Percentiles rank a stretch among this genome's conserved stretches.
Evolutionary conservation across 2,113 vertebrate species (phyloP).

Genomic region (Triplophysa rosa): DNA sequence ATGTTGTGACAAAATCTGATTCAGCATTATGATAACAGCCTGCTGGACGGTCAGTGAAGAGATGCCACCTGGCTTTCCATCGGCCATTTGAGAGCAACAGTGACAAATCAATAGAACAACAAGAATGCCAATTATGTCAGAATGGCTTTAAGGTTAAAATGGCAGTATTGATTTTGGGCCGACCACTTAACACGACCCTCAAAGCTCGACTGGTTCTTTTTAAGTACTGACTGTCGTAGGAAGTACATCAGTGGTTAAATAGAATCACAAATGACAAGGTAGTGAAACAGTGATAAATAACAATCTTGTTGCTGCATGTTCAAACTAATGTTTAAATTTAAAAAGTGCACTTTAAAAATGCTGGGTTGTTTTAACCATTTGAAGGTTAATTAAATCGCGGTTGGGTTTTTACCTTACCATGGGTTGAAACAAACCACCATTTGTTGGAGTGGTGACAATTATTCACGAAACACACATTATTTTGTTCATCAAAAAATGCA

Average conservation of each 20-base stretch:
- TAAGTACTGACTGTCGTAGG: constrained; percentile 37
- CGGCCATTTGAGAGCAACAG: constrained; percentile 49
- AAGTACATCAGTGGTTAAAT: constrained; percentile 18
- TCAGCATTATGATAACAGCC: constrained; percentile 6
- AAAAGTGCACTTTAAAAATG: no score
- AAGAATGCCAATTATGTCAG: constrained; percentile 60
- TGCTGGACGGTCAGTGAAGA: constrained; percentile 8
- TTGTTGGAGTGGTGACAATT: no score
- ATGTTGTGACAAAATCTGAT: constrained; percentile 29
- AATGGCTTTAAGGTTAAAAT: constrained; percentile 66
- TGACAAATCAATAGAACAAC: constrained; percentile 61
- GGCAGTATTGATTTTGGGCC: constrained; percentile 65
- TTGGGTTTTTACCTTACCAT: no score
- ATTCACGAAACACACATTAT: no score
- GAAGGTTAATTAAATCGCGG: no score
- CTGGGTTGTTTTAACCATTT: no score
- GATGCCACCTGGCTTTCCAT: constrained; percentile 40
- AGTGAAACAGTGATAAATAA: constrained; percentile 15
- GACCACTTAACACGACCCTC: constrained; percentile 46
- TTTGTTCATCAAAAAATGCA: no score
- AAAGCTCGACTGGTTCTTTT: constrained; percentile 29
- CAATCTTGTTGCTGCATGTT: not conserved
- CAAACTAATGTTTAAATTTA: not conserved
- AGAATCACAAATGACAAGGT: constrained; percentile 33
- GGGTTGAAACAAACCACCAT: no score